Evolutionary conservation across 2,113 vertebrate genomes (phyloP).

Genomic region (Catharus minimus): DNA sequence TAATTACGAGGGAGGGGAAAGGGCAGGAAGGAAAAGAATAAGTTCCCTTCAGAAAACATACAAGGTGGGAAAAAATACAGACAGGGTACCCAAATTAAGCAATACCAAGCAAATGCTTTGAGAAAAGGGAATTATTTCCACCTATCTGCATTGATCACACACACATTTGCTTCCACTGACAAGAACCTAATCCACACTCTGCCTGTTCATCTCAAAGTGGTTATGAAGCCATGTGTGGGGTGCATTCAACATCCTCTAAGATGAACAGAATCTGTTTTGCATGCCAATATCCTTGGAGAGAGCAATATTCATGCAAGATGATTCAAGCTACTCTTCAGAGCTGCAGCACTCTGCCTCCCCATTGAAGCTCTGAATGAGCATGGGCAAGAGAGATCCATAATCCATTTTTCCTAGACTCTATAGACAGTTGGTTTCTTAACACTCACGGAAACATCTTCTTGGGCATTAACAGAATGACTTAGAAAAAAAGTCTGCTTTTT

Average conservation of each 20-base stretch:
- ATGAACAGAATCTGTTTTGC: conserved; percentile 52
- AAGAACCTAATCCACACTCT: conserved; percentile 2
- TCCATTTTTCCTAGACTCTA: conserved; percentile 1
- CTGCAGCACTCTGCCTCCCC: conserved; percentile 41
- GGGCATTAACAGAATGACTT: conserved; percentile 17
- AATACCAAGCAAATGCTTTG: neutral
- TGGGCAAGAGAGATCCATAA: conserved; percentile 40
- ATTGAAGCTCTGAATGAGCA: conserved; percentile 32
- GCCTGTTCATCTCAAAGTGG: neutral
- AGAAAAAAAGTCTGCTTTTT: neutral
- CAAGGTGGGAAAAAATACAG: neutral
- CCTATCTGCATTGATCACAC: neutral
- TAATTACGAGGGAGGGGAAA: neutral
- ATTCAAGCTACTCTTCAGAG: conserved; percentile 57
- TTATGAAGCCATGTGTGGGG: conserved; percentile 28
- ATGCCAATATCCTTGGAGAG: conserved; percentile 62
- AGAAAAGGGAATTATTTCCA: neutral
- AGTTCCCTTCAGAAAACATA: neutral
- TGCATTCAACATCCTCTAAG: neutral
- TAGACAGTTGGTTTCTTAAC: conserved; percentile 36
- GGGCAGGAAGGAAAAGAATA: rapidly evolving
- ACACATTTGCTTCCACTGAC: neutral
- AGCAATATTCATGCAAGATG: conserved; percentile 52
- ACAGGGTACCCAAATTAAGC: neutral
- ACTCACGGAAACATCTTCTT: conserved; percentile 13